Conservation (phyloP, 2,113 vertebrate genomes). For the Labeo rohita region DNA sequence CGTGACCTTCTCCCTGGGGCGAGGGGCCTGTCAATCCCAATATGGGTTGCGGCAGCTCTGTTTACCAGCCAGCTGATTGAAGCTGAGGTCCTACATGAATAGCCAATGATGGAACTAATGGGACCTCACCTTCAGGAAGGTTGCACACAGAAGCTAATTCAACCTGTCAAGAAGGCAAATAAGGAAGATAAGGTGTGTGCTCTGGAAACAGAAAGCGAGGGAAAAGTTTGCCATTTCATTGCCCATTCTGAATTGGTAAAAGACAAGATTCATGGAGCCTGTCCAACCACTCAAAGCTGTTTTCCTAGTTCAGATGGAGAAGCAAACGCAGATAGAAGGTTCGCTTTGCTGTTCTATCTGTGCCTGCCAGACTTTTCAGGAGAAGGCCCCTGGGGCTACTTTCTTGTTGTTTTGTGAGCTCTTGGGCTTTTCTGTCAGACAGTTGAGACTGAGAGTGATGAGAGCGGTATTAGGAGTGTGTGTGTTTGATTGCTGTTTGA, state of each 20-base stretch:
- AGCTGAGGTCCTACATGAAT: conserved; percentile 25
- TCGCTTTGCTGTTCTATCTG: conserved; percentile 31
- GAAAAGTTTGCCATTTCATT: conserved; percentile 1
- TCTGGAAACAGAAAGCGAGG: not conserved
- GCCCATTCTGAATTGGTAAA: not conserved
- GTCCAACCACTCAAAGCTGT: conserved; percentile 31
- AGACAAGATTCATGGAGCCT: conserved; percentile 9
- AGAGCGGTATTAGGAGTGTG: conserved; percentile 2
- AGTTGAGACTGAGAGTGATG: conserved; percentile 23
- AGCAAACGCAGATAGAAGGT: conserved; percentile 7
- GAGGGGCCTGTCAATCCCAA: conserved; percentile 40
- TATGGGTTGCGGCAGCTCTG: conserved; percentile 6
- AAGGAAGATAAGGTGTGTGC: conserved; percentile 19
- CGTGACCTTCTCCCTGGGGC: conserved; percentile 33
- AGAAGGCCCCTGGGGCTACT: conserved; percentile 17
- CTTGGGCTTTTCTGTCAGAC: conserved; percentile 33
- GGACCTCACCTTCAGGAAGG: conserved; percentile 46
- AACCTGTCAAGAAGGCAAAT: conserved; percentile 2
- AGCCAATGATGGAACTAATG: conserved; percentile 47
- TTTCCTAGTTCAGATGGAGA: conserved; percentile 17
- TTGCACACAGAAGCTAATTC: conserved; percentile 21
- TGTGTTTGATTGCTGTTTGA: conserved; percentile 46
- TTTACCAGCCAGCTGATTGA: conserved; percentile 43
- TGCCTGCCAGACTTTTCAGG: conserved; percentile 23
- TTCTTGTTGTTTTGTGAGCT: conserved; percentile 47